Base-by-base conservation (phyloP, 1,140 invertebrate species). In the Pogonomyrmex barbatus region DNA sequence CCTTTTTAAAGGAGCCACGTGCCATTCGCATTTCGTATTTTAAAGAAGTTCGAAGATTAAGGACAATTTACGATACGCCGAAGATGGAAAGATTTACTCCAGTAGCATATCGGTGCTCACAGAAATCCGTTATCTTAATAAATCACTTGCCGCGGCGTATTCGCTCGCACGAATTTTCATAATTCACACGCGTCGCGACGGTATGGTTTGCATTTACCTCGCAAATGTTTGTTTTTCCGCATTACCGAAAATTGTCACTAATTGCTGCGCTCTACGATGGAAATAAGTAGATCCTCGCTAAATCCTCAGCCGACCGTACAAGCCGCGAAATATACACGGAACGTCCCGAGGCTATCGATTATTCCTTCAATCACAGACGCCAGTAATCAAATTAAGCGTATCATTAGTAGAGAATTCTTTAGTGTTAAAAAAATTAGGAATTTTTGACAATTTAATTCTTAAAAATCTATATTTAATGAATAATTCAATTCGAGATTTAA, bases 181-280 rank as follows among this genome's bases (percentile, higher is more conserved):
- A 83, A 83, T 54, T 83, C 56, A 75, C 17, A 24, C n/a, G 42
- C 78, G 24, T 39, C 65, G 42, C 78, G 14, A 39, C 65, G 67
- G 52, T 73, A 33, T 12, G 50, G 36, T 33, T 85, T 68, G 67
- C 71, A 67, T 56, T 63, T 62, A 33, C 60, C 36, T 30, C 24
- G 68, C 17, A 30, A 71, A 8, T 45, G 42, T 83, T 60, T 52
- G 42, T 83, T 83, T 75, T 75, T 83, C 33, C 79, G 56, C 68
- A 73, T 83, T 83, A 83, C 79, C 39, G 79, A 75, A 83, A 83
- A 83, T 75, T 50, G 54, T 83, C 58, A 83, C 79, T 83, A 83
- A 83, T 83, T 75, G 68, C 17, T n/a, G 42, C 33, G 54, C 42
- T 47, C 54, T 24, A n/a, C 42, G 79, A 83, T 75, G 79, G 12